Evolutionary conservation across 1,140 invertebrate species (phyloP).

Genomic region (Mizuhopecten yessoensis): DNA sequence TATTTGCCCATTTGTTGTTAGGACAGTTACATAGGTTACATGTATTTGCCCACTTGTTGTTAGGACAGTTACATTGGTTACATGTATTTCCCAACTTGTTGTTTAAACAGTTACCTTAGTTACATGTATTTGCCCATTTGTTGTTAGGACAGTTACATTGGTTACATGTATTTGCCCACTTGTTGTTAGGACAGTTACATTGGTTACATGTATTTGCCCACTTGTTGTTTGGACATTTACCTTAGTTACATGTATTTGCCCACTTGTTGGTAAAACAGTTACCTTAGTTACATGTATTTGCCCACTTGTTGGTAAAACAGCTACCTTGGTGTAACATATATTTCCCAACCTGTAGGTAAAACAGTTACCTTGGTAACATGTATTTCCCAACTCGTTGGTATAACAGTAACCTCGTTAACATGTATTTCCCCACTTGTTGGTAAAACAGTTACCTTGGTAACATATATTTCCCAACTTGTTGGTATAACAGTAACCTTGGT

Average conservation of each 20-base stretch:
- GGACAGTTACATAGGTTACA: conserved; percentile 16
- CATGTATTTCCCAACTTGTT: no score
- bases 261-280: neutral
- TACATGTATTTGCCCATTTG: neutral
- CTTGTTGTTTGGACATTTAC: no score
- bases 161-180: neutral
- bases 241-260: no score
- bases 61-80: no score
- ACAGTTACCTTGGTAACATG: conserved; percentile 36
- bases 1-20: neutral
- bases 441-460: neutral
- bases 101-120: neutral
- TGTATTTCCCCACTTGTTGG: neutral
- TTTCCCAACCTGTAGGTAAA: neutral
- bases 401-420: conserved; percentile 1
- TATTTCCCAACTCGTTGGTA: neutral
- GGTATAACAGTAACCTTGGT: neutral
- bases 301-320: neutral
- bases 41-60: neutral
- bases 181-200: neutral
- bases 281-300: conserved; percentile 5
- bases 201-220: neutral
- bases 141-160: neutral
- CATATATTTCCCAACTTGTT: no score
- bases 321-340: neutral